Percentiles rank a stretch among this genome's conserved stretches.
Conservation (phyloP, 2,797 vertebrate species). For the Clarias platycephalus region DNA sequence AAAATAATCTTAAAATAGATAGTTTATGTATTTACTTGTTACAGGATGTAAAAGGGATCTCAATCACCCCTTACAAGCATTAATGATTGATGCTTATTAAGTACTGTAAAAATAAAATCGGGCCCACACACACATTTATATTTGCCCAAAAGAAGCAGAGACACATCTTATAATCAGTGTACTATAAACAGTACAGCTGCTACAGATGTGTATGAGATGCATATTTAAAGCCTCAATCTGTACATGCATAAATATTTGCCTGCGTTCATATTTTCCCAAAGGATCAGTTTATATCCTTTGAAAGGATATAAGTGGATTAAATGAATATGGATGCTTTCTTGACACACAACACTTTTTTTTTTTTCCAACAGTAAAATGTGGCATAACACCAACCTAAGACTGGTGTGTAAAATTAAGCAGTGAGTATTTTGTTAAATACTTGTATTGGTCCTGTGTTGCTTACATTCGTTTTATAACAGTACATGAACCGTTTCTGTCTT, state of each 20-base stretch:
- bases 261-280: conserved; percentile 4
- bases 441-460: not conserved
- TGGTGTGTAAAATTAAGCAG: not conserved
- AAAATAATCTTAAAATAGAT: no score
- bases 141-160: not conserved
- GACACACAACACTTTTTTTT: not conserved
- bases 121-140: no score
- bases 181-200: not conserved
- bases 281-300: not conserved
- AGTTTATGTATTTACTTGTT: not conserved
- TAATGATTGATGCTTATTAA: not conserved
- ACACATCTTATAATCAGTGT: not conserved
- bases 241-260: conserved; percentile 24
- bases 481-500: not conserved
- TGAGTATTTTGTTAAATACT: not conserved
- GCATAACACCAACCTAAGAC: not conserved
- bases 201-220: not conserved
- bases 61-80: not conserved
- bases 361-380: not conserved
- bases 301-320: not conserved
- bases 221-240: conserved; percentile 8
- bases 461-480: not conserved
- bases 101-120: no score
- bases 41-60: not conserved
- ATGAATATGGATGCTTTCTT: not conserved